Percentiles rank a stretch among this genome's conserved stretches.
Evolutionary conservation across 2,888 invertebrate genomes (phyloP).

Genomic region (Meliscaeva auricollis): DNA sequence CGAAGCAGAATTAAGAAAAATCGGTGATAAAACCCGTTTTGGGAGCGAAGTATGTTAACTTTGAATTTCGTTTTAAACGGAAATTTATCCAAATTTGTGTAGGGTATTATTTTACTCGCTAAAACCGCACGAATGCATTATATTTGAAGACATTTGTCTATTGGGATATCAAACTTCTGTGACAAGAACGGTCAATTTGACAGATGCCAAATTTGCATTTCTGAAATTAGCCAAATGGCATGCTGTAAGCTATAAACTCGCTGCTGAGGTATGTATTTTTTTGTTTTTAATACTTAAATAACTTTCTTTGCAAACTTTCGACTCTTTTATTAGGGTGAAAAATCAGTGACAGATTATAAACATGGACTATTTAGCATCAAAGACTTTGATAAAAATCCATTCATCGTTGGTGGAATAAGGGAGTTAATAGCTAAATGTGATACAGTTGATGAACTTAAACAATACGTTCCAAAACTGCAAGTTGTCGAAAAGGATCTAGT

Average conservation of each 20-base stretch:
- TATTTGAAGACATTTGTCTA: constrained; percentile 48
- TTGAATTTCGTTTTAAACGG: too few relatives aligned
- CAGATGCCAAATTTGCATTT: constrained; percentile 70
- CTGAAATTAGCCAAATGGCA: constrained; percentile 78
- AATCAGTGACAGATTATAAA: background rate
- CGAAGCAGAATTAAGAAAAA: constrained; percentile 76
- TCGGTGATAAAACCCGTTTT: constrained; percentile 64
- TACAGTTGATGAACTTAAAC: constrained; percentile 56
- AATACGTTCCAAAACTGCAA: constrained; percentile 77
- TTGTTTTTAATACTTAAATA: too few relatives aligned
- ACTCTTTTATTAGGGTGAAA: constrained; percentile 27
- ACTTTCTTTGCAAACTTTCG: too few relatives aligned
- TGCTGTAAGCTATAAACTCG: constrained; percentile 77
- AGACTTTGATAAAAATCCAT: background rate
- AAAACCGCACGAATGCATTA: constrained; percentile 69
- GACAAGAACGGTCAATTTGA: constrained; percentile 13
- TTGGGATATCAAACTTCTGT: constrained; percentile 25
- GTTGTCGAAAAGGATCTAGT: constrained; percentile 58
- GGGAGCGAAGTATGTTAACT: background rate
- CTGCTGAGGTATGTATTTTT: constrained; percentile 13
- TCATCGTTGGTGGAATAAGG: constrained; percentile 57
- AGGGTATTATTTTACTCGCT: constrained; percentile 37
- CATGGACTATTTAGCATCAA: background rate
- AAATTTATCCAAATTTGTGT: background rate
- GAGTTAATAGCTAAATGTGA: constrained; percentile 76